Percentiles rank a stretch among this genome's conserved stretches.
Evolutionary conservation across 2,888 invertebrate genomes (phyloP).

Genomic region (Trissolcus japonicus): DNA sequence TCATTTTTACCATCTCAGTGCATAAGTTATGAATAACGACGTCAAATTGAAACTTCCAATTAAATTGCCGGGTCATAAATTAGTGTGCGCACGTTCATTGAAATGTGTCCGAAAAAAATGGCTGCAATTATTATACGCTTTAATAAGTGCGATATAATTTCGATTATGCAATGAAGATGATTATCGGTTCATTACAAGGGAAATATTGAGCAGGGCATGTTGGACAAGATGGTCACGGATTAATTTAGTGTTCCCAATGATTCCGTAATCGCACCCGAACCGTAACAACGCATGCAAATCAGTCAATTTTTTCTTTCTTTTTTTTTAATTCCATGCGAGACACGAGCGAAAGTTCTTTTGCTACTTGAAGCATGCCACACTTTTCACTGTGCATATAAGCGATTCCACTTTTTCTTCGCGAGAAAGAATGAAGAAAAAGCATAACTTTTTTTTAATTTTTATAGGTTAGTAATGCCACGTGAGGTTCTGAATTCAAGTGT

Average conservation of each 20-base stretch:
- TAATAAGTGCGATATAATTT: slow-evolving; percentile 37
- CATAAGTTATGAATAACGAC: slow-evolving; percentile 4
- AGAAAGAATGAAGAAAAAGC: too few relatives aligned
- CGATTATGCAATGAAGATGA: slow-evolving; percentile 41
- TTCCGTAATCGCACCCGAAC: slow-evolving; percentile 22
- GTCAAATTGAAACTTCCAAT: slow-evolving; percentile 24
- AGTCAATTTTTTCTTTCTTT: slow-evolving; percentile 16
- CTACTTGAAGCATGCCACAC: slow-evolving; percentile 33
- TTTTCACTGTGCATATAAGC: slow-evolving; percentile 20
- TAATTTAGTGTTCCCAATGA: slow-evolving; percentile 32
- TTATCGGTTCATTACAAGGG: slow-evolving; percentile 37
- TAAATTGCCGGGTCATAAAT: slow-evolving; percentile 37
- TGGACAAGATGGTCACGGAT: slow-evolving; percentile 16
- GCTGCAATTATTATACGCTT: slow-evolving; percentile 28
- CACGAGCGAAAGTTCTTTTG: slow-evolving; percentile 48
- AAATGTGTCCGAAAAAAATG: slow-evolving; percentile 18
- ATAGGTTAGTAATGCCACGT: too few relatives aligned
- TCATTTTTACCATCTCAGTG: not conserved
- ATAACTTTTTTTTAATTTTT: too few relatives aligned
- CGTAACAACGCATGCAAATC: slow-evolving; percentile 46
- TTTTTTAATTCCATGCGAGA: slow-evolving; percentile 25
- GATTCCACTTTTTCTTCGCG: slow-evolving; percentile 28
- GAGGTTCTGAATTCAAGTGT: too few relatives aligned
- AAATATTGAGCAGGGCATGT: slow-evolving; percentile 16
- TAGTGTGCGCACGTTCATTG: slow-evolving; percentile 23